Percentiles rank a stretch among this genome's conserved stretches.
These are phyloP conservation scores for Acanthurus leucopareius DNA, from an alignment of 2,797 vertebrate species.

Conservation along the genomic window DNA sequence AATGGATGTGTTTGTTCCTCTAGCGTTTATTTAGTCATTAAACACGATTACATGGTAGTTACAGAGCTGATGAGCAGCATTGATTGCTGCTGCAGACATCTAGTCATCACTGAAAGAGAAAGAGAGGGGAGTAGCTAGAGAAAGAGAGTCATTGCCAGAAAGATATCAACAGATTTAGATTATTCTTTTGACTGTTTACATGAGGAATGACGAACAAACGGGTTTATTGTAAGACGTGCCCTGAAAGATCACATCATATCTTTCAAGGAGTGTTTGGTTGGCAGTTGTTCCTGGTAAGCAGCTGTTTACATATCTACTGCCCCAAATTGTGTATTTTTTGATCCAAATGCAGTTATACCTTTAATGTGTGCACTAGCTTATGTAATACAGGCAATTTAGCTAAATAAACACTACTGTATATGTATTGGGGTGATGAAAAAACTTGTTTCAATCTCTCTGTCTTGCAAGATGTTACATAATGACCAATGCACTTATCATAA, in stretches of 20 bases:
- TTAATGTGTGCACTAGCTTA: neutral
- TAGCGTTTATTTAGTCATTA: constrained; percentile 49
- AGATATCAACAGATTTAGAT: neutral
- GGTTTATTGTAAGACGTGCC: neutral
- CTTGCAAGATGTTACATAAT: neutral
- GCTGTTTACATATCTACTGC: neutral
- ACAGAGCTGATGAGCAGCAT: constrained; percentile 34
- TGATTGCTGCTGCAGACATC: constrained; percentile 62
- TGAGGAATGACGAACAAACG: constrained; percentile 2
- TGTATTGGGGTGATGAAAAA: neutral
- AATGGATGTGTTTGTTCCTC: constrained; percentile 46
- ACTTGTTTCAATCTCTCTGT: neutral
- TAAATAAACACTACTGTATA: neutral
- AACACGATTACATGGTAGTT: constrained; percentile 40
- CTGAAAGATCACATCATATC: neutral
- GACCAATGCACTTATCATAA: neutral
- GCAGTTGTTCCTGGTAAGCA: neutral
- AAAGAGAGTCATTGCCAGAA: neutral
- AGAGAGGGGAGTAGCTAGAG: neutral
- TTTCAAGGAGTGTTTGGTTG: neutral
- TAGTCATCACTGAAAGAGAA: constrained; percentile 42
- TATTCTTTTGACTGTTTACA: neutral
- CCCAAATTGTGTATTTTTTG: neutral
- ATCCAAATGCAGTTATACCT: neutral
- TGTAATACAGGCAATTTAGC: neutral